Evolutionary conservation across 2,113 vertebrate species (phyloP), one percentile per base, ranked within the genome.

Genomic region (Cyphomyrus plagiostoma): DNA sequence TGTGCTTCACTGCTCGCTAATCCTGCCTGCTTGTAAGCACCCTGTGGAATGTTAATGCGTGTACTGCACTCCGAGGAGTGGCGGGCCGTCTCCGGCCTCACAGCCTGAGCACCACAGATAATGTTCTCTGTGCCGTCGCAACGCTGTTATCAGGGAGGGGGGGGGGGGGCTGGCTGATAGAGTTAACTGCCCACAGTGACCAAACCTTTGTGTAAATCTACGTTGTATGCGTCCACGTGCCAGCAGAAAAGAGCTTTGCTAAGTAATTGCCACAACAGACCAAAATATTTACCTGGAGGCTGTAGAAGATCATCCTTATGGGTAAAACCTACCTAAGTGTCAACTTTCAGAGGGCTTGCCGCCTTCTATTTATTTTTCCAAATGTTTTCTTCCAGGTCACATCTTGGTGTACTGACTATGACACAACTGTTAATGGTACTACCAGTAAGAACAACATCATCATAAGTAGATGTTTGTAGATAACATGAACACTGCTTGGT

Each of bases 1-100:
- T n/a, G 39, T 48, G 80, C 39, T 23, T 46, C 80, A n/a, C 39
- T 46, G 39, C 42, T 77, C 80, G 48, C 42, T 45, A 39, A 83
- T 83, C 42, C 39, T 9, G 39, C 42, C 77, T 17, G 77, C 19
- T 39, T 39, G 39, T 21, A 21, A 45, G 77, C 77, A 45, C 77
- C 77, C 80, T 23, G 80, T 23, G 80, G 84, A 86, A 86, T 86
- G 84, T 26, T 35, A 30, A 86, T 86, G 84, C n/a, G 10, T 46
- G n/a, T 86, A 19, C 30, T 35, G 50, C 1, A 42, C 85, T 53
- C 49, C 10, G 7, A 13, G 48, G 13, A 56, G 49, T 48, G 26
- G 48, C 26, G 9, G 49, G 3, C 52, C 15, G 3, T 86, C 49
- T 52, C 6, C 11, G 13, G 26, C n/a, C 50, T 52, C 50, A 52